Evolutionary conservation across 37 sponge, comb jelly and placozoan genomes (phyloP), one percentile per base, ranked within the genome.

Genomic region (Corticium candelabrum): DNA sequence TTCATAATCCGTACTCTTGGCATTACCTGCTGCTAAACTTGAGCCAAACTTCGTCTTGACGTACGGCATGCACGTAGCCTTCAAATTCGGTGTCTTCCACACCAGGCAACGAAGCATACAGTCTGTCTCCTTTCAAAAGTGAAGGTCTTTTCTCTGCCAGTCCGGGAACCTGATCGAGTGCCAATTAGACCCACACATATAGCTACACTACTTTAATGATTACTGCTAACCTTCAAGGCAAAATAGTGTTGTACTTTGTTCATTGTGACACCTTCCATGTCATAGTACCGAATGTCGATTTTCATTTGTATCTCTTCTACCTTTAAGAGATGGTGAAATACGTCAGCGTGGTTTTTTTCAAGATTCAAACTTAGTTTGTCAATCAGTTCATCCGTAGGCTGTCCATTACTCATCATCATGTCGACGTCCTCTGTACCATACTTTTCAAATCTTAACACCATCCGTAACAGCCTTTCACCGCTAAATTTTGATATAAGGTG

Each of bases 121-220:
- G 78, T 41, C 69, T 82, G 73, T 91, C 84, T 37, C 91, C 91
- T 3, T 81, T 68, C 50, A 91, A 40, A 3, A 91, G 41, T 34
- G 85, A 82, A 0, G 83, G 88, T 2, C 86, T 68, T 0, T 85
- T 82, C 37, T 91, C 88, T 32, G 83, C 86, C 39, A 91, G 75
- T 0, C 82, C 88, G 38, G 91, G 91, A 38, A 91, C 91, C 36
- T 68, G 41, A 2, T 86, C 82, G 37, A 81, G 50, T 41, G 86
- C 34, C 76, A 84, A 86, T n/a, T 35, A 77, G 32, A 87, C 88
- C 41, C 86, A 50, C 38, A 38, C 67, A 39, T 40, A 34, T 74
- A 91, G 36, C 15, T 56, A 34, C 15, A 82, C 84, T 73, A 85
- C 39, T 3, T 70, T 68, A 5, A 80, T 27, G n/a, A n/a, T n/a